These are phyloP conservation scores for Formica selysi DNA, from an alignment of 1,140 invertebrate genomes.

Conservation along the genomic window DNA sequence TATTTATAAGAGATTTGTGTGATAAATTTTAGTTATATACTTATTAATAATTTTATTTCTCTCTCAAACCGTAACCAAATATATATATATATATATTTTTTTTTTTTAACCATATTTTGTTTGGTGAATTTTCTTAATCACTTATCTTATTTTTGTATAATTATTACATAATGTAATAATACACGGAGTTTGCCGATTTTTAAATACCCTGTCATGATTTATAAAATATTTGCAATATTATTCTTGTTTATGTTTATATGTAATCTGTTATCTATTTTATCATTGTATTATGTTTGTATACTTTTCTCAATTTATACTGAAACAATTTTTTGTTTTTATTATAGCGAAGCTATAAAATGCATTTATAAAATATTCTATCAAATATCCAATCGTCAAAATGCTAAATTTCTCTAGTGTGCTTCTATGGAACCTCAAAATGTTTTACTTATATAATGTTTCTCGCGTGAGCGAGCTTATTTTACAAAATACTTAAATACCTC, in stretches of 20 bases:
- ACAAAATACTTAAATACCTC: conserved; percentile 16
- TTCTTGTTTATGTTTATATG: background rate
- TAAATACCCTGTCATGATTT: background rate
- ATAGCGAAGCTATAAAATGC: background rate
- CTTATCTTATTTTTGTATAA: background rate
- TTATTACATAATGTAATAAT: background rate
- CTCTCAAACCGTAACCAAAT: background rate
- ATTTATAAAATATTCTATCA: background rate
- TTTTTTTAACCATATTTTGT: background rate
- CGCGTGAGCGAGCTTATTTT: conserved; percentile 33
- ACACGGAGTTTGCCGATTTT: background rate
- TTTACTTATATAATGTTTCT: conserved; percentile 18
- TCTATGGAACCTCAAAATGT: conserved; percentile 5
- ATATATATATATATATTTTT: background rate
- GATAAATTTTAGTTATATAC: background rate
- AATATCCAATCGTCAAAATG: background rate
- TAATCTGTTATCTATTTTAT: background rate
- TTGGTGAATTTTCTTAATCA: background rate
- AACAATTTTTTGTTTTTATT: background rate
- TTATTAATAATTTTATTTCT: background rate
- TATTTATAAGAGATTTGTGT: background rate
- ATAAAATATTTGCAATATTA: conserved; percentile 22
- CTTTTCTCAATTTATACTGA: background rate
- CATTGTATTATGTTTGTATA: background rate
- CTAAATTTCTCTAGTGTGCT: background rate